Evolutionary conservation across 2,113 vertebrate species (phyloP).

Genomic region (Brachyhypopomus occidentalis): DNA sequence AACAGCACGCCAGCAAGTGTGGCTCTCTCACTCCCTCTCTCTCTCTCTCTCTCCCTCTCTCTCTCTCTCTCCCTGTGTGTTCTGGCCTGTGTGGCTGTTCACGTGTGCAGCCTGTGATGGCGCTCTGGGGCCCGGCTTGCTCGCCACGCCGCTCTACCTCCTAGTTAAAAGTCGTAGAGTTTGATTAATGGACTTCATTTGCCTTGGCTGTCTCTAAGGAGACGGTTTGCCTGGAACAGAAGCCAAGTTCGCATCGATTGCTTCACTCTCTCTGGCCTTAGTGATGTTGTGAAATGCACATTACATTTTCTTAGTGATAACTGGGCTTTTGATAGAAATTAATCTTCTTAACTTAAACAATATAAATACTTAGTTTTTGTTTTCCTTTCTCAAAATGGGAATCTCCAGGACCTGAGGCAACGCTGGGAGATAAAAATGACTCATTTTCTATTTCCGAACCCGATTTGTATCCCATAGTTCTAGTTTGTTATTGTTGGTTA

Average conservation of each 20-base stretch:
- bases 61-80: too few species aligned
- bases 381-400: neutral
- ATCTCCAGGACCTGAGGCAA: neutral
- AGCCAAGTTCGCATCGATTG: neutral
- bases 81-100: neutral
- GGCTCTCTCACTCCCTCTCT: too few species aligned
- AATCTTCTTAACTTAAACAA: neutral
- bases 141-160: neutral
- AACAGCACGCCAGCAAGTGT: too few species aligned
- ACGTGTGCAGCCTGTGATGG: neutral
- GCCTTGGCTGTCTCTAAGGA: neutral
- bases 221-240: constrained; percentile 3
- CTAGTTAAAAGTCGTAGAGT: neutral
- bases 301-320: constrained; percentile 17
- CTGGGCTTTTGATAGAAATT: constrained; percentile 15
- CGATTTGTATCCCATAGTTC: neutral
- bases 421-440: neutral
- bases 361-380: neutral
- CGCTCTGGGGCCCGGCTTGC: neutral
- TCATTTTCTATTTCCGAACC: neutral
- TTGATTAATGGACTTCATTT: constrained; percentile 26
- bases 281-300: constrained; percentile 13
- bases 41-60: too few species aligned
- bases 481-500: constrained; percentile 20
- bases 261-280: neutral